Evolutionary conservation across 2,113 vertebrate genomes (phyloP), one percentile per base, ranked within the genome.

Genomic region (Hippopotamus amphibius): DNA sequence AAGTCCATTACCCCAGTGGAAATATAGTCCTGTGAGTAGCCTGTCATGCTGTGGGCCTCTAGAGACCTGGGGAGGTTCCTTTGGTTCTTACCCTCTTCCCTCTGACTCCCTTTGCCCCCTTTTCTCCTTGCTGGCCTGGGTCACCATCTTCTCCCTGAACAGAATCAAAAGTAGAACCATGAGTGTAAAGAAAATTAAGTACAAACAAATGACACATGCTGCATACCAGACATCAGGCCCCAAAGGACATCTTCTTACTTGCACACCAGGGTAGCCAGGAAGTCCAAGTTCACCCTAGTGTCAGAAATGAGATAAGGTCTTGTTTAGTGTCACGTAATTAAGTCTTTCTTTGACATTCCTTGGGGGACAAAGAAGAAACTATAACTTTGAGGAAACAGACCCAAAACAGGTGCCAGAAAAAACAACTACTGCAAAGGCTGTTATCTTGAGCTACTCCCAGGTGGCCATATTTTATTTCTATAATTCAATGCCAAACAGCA

Each of bases 131-230:
- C 16, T 26, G 7, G 41, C 99, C 99, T 0, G 41, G 53, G 37
- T 98, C 87, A 43, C 99, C 99, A 63, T 89, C 97, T 97, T 99
- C 99, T 80, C 99, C 99, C 99, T 99, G 82, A 87, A 98, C 41
- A 97, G 61, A 98, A 97, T 80, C 7, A 97, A 94, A 97, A 84
- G 16, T 63, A 97, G 37, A 96, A 68, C 13, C 68, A 93, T 76
- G 65, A 48, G 76, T 88, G 11, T 65, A 88, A 93, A 88, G 4
- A 79, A 55, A 94, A 55, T 11, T 24, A 85, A 24, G 7, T 9
- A 19, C 43, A 50, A 88, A 96, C 30, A 83, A 71, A n/a, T 24
- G 26, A 24, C 28, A 79, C 37, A 37, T 17, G 5, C 33, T 41
- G 14, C 59, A 24, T 43, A 90, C 71, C 13, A 4, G 59, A 13